A percentile compares a stretch with the other conserved stretches of the same genome.
phyloP scores from a whole-genome alignment of 2,888 invertebrate genomes.

The Leptinotarsa peninsularis region DNA sequence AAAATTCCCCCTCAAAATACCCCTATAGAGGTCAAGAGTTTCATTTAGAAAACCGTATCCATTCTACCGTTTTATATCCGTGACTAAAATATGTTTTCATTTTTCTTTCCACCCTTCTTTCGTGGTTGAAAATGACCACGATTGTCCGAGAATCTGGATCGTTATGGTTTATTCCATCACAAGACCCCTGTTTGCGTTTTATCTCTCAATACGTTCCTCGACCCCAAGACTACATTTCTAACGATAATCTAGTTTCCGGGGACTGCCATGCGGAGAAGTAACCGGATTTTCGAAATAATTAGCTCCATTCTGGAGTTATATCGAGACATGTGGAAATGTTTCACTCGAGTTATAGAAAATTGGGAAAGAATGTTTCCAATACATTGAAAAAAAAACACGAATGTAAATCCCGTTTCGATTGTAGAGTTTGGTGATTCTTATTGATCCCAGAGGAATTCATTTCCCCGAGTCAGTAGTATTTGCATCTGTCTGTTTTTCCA shows the following conservation, averaged over 20 bases:
- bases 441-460: too few species aligned
- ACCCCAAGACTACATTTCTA: constrained; percentile 4
- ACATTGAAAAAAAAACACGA: too few species aligned
- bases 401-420: too few species aligned
- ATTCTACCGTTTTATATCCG: constrained; percentile 8
- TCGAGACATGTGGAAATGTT: constrained; percentile 10
- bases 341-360: background rate
- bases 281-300: background rate
- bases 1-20: background rate
- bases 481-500: too few species aligned
- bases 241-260: constrained; percentile 5
- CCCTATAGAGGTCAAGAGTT: constrained; percentile 1
- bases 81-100: constrained; percentile 13
- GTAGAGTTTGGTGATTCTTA: too few species aligned
- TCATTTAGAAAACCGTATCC: background rate
- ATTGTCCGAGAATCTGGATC: constrained; percentile 19
- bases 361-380: too few species aligned
- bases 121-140: constrained; percentile 14
- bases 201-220: constrained; percentile 17
- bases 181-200: constrained; percentile 2
- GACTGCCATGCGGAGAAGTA: background rate
- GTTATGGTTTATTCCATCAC: constrained; percentile 23
- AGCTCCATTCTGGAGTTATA: background rate
- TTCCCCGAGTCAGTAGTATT: too few species aligned
- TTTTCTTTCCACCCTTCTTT: constrained; percentile 1